A percentile compares a stretch with the other conserved stretches of the same genome.
phyloP scores from a whole-genome alignment of 2,888 invertebrate species.

The Chouioia cunea region DNA sequence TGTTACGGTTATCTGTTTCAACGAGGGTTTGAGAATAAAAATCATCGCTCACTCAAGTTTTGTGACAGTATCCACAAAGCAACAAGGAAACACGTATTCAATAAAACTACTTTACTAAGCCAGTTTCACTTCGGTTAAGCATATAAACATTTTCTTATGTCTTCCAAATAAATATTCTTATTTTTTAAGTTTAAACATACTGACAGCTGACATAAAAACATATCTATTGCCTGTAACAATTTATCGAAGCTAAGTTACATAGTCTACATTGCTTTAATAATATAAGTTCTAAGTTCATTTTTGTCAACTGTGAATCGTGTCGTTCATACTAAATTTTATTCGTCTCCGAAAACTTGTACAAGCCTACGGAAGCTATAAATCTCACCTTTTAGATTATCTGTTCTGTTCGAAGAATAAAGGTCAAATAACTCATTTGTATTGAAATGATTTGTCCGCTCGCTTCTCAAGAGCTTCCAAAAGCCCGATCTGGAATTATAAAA shows the following conservation, averaged over 20 bases:
- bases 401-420: conserved; percentile 35
- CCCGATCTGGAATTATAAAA: conserved; percentile 43
- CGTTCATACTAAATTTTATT: conserved; percentile 10
- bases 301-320: background rate
- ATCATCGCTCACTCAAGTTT: conserved; percentile 28
- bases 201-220: too few relatives aligned
- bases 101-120: conserved; percentile 35
- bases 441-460: conserved; percentile 25
- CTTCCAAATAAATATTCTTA: too few relatives aligned
- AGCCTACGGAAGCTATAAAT: conserved; percentile 33
- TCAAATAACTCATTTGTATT: conserved; percentile 43
- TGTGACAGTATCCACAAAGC: conserved; percentile 3
- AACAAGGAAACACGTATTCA: conserved; percentile 33
- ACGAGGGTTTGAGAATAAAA: conserved; percentile 30
- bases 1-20: conserved; percentile 20
- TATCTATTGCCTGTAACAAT: too few relatives aligned
- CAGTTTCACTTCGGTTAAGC: conserved; percentile 27
- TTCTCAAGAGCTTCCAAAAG: conserved; percentile 17
- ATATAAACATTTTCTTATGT: conserved; percentile 31
- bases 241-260: too few relatives aligned
- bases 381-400: conserved; percentile 22
- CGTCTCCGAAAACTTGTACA: conserved; percentile 16
- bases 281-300: background rate
- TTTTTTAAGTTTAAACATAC: too few relatives aligned
- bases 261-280: too few relatives aligned